Evolutionary conservation across 2,797 vertebrate genomes (phyloP).

Genomic region (Hippoglossus hippoglossus): DNA sequence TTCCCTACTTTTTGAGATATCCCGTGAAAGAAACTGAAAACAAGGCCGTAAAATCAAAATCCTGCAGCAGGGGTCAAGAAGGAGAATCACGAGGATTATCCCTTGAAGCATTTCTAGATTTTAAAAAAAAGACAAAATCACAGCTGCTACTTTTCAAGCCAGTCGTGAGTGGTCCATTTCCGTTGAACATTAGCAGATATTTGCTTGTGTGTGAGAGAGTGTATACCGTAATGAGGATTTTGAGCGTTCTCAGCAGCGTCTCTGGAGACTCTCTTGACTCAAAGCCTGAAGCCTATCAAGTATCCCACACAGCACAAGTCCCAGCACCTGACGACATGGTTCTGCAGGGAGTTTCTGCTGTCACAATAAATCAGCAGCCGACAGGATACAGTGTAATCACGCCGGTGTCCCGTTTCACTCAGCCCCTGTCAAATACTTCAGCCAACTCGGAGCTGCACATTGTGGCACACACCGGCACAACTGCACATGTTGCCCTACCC

Average conservation of each 20-base stretch:
- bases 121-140: background rate
- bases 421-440: conserved; percentile 59
- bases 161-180: conserved; percentile 48
- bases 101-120: conserved; percentile 10
- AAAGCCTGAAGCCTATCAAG: conserved; percentile 70
- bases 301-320: conserved; percentile 69
- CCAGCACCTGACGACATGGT: conserved; percentile 76
- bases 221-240: conserved; percentile 72
- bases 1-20: background rate
- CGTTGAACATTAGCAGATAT: conserved; percentile 55
- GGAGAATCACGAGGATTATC: conserved; percentile 11
- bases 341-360: conserved; percentile 77
- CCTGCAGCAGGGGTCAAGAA: background rate
- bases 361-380: conserved; percentile 79
- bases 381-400: conserved; percentile 78
- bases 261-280: conserved; percentile 67
- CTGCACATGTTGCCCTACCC: conserved; percentile 44
- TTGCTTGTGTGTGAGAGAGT: conserved; percentile 27
- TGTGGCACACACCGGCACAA: conserved; percentile 34
- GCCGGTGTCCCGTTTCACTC: conserved; percentile 71
- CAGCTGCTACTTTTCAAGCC: conserved; percentile 64
- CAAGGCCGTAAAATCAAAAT: background rate
- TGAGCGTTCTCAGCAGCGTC: conserved; percentile 66
- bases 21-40: background rate
- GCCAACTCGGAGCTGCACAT: conserved; percentile 32